These are phyloP conservation scores for Epizoanthus stellaris DNA, from an alignment of 92 coral and sea anemone species.

Conservation along the genomic window DNA sequence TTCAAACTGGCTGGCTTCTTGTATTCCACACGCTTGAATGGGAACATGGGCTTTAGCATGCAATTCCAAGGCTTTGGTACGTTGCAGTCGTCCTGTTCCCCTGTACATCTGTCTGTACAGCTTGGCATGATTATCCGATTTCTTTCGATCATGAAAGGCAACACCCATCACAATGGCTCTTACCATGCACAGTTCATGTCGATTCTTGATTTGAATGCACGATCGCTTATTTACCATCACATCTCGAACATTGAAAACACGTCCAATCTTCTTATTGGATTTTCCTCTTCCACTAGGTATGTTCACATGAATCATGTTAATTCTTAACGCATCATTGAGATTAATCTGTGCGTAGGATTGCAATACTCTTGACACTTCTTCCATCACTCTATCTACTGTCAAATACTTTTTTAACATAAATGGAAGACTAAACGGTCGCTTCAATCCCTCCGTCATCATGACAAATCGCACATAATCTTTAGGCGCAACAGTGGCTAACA, in stretches of 20 bases:
- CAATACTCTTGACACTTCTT: background rate
- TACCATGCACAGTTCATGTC: background rate
- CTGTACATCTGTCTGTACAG: background rate
- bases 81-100: background rate
- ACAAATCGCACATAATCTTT: background rate
- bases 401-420: background rate
- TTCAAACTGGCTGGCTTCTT: conserved; percentile 4
- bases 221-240: background rate
- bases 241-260: background rate
- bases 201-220: background rate
- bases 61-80: conserved; percentile 10
- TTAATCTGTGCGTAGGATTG: background rate
- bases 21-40: background rate
- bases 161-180: background rate
- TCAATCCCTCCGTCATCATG: background rate
- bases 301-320: background rate
- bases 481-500: background rate
- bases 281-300: background rate
- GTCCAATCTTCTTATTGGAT: background rate
- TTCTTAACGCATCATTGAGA: conserved; percentile 2
- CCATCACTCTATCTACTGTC: background rate
- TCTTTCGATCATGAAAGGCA: background rate
- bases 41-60: background rate
- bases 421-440: background rate
- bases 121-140: background rate